Conservation (phyloP, 2,888 invertebrate species). For the Drosophila niveifrons region DNA sequence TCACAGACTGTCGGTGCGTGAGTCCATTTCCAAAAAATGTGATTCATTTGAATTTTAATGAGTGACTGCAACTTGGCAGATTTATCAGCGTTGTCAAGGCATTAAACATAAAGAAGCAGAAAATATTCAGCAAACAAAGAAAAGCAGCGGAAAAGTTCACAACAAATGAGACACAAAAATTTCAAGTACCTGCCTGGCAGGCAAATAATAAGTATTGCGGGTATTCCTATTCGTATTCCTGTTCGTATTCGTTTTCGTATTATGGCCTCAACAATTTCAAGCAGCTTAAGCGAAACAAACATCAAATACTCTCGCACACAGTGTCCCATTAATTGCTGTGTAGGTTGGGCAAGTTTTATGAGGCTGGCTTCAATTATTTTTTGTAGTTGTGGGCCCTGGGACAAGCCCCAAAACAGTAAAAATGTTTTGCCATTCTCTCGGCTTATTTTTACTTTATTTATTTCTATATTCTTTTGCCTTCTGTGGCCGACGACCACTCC, state of each 20-base stretch:
- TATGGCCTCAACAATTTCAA: constrained; percentile 17
- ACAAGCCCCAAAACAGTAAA: constrained; percentile 43
- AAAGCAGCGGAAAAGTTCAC: constrained; percentile 2
- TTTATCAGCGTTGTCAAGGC: constrained; percentile 22
- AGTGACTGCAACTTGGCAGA: constrained; percentile 22
- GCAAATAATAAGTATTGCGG: constrained; percentile 15
- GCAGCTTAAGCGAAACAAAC: constrained; percentile 8
- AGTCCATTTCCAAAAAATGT: constrained; percentile 18
- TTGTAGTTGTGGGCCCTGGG: constrained; percentile 34
- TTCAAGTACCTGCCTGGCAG: constrained; percentile 15
- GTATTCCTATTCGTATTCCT: constrained; percentile 3
- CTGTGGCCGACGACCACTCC: constrained; percentile 32
- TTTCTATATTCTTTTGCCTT: constrained; percentile 42
- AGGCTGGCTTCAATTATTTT: constrained; percentile 61
- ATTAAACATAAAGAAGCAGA: constrained; percentile 43
- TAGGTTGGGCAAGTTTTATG: constrained; percentile 60
- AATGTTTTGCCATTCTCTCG: constrained; percentile 36
- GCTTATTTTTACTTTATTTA: constrained; percentile 53
- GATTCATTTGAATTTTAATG: constrained; percentile 39
- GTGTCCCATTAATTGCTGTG: constrained; percentile 5
- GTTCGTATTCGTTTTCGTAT: background rate
- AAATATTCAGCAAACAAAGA: background rate
- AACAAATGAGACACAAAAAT: constrained; percentile 11
- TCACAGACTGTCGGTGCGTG: constrained; percentile 9
- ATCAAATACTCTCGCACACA: constrained; percentile 5